Percentiles rank a stretch among this genome's conserved stretches.
Evolutionary conservation across 92 coral and sea anemone species (phyloP).

Genomic region (Bergia puertoricense): DNA sequence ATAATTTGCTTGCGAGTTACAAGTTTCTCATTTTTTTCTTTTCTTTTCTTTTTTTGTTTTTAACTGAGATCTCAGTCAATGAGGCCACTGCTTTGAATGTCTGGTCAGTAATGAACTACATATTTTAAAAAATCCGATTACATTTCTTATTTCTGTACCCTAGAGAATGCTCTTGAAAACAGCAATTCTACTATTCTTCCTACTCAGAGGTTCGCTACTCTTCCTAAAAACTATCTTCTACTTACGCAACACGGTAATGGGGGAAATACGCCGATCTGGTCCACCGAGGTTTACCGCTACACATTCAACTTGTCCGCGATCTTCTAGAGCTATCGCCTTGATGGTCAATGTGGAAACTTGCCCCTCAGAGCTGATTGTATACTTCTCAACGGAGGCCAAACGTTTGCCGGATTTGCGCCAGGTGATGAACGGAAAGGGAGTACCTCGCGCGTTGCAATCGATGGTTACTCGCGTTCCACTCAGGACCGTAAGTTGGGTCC

Average conservation of each 20-base stretch:
- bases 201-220: neutral
- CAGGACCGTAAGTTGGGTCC: slow-evolving; percentile 60
- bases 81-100: no score
- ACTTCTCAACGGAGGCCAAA: slow-evolving; percentile 57
- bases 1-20: no score
- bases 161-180: neutral
- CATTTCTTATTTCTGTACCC: neutral
- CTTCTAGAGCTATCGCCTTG: slow-evolving; percentile 48
- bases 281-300: slow-evolving; percentile 78
- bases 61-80: no score
- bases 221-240: neutral
- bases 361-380: slow-evolving; percentile 27
- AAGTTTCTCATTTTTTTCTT: no score
- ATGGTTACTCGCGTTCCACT: slow-evolving; percentile 71
- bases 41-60: no score
- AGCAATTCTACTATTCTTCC: neutral
- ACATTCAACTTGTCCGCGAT: slow-evolving; percentile 70
- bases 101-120: no score
- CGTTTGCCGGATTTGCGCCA: slow-evolving; percentile 70
- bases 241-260: slow-evolving; percentile 67
- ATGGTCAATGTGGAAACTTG: slow-evolving; percentile 55
- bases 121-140: neutral
- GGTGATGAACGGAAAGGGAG: slow-evolving; percentile 66
- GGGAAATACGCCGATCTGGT: slow-evolving; percentile 65
- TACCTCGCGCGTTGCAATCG: slow-evolving; percentile 67